A percentile compares a stretch with the other conserved stretches of the same genome.
phyloP scores from a whole-genome alignment of 2,113 vertebrate species.

The Albula glossodonta region DNA sequence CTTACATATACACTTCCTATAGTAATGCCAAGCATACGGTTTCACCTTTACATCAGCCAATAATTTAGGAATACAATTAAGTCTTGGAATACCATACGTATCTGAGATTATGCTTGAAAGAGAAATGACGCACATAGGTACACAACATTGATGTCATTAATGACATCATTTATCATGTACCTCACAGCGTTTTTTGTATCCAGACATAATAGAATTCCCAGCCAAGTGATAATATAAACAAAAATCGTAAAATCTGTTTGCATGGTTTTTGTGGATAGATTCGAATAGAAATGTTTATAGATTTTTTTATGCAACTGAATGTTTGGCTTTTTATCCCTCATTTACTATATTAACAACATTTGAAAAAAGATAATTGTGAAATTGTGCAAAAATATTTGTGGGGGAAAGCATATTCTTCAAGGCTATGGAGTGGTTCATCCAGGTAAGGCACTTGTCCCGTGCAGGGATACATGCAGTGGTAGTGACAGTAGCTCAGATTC shows the following conservation, averaged over 20 bases:
- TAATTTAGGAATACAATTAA: too few species aligned
- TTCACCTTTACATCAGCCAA: background rate
- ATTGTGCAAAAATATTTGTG: background rate
- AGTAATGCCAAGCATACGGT: background rate
- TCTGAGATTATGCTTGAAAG: background rate
- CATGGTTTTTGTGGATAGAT: too few species aligned
- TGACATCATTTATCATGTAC: background rate
- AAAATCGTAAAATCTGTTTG: too few species aligned
- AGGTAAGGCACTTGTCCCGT: too few species aligned
- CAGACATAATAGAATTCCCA: background rate
- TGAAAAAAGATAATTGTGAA: too few species aligned
- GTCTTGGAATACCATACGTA: too few species aligned
- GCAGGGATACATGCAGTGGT: too few species aligned
- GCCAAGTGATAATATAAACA: background rate
- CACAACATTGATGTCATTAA: background rate
- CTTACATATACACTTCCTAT: background rate
- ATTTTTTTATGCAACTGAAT: too few species aligned
- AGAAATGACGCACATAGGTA: background rate
- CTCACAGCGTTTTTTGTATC: background rate
- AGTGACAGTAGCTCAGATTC: too few species aligned
- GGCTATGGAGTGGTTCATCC: too few species aligned
- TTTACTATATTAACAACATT: background rate
- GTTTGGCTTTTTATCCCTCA: slow-evolving; percentile 35
- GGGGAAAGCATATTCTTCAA: too few species aligned
- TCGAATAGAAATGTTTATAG: too few species aligned